phyloP scores from a whole-genome alignment of 2,888 invertebrate species.

The Pachymerium ferrugineum region DNA sequence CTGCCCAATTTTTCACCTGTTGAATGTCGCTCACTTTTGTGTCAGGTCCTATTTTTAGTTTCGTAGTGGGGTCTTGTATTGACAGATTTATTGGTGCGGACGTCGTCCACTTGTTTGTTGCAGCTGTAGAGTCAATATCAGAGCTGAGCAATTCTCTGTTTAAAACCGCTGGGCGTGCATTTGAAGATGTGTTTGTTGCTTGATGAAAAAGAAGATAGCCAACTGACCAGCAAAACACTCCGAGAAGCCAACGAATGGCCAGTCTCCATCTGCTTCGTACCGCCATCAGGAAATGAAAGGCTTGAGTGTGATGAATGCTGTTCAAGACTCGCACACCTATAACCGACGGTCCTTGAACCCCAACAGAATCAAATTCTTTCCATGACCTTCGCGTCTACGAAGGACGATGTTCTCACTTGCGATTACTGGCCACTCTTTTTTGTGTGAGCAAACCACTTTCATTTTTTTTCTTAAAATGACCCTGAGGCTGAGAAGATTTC shows the following conservation, averaged over 20 bases:
- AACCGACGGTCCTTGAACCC: constrained; percentile 10
- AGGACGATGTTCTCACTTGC: not conserved
- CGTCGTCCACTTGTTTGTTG: not conserved
- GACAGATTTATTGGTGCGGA: not conserved
- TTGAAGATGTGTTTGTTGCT: not conserved
- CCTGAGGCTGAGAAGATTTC: not conserved
- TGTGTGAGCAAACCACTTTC: not conserved
- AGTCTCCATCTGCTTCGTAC: not conserved
- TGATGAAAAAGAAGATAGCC: not conserved
- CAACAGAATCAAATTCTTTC: not conserved
- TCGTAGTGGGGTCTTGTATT: not conserved
- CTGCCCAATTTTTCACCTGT: not conserved
- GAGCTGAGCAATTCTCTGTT: not conserved
- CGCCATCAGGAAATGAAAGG: not conserved
- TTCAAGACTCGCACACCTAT: too few species aligned
- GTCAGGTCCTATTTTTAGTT: not conserved
- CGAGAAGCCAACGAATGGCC: not conserved
- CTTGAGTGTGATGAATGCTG: too few species aligned
- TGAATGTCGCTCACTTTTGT: not conserved
- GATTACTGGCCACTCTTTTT: not conserved
- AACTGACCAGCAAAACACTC: not conserved
- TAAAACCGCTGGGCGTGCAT: not conserved
- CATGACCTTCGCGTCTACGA: not conserved
- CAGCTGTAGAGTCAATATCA: not conserved
- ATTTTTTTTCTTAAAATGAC: not conserved